Evolutionary conservation across 2,888 invertebrate species (phyloP).

Genomic region (Notodonta dromedarius): DNA sequence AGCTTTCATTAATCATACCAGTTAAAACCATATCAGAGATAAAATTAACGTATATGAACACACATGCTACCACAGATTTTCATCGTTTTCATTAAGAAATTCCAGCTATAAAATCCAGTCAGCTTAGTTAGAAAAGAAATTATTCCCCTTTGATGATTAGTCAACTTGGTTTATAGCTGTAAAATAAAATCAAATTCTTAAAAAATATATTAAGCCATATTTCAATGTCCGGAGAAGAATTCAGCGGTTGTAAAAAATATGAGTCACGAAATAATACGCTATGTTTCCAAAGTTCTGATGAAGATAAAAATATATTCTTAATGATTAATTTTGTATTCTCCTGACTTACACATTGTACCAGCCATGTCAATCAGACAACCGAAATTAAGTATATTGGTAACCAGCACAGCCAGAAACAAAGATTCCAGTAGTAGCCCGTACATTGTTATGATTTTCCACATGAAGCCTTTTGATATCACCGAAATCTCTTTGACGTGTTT

Average conservation of each 20-base stretch:
- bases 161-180: conserved; percentile 33
- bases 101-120: conserved; percentile 18
- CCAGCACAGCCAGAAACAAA: background rate
- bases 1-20: conserved; percentile 3
- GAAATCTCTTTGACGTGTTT: conserved; percentile 29
- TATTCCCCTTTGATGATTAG: conserved; percentile 38
- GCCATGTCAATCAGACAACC: background rate
- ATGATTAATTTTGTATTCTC: background rate
- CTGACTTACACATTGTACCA: background rate
- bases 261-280: conserved; percentile 18
- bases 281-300: conserved; percentile 10
- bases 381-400: background rate
- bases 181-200: conserved; percentile 31
- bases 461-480: background rate
- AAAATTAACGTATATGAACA: conserved; percentile 5
- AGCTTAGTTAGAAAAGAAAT: conserved; percentile 22
- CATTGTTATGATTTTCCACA: background rate
- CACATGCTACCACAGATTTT: conserved; percentile 11
- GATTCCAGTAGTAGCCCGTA: background rate
- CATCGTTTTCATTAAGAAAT: conserved; percentile 34
- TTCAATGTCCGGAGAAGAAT: conserved; percentile 16
- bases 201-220: conserved; percentile 20
- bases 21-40: background rate
- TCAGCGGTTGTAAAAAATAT: conserved; percentile 12
- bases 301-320: background rate